These are phyloP conservation scores for Margarornis squamiger DNA, from an alignment of 2,797 vertebrate genomes.

Conservation along the genomic window DNA sequence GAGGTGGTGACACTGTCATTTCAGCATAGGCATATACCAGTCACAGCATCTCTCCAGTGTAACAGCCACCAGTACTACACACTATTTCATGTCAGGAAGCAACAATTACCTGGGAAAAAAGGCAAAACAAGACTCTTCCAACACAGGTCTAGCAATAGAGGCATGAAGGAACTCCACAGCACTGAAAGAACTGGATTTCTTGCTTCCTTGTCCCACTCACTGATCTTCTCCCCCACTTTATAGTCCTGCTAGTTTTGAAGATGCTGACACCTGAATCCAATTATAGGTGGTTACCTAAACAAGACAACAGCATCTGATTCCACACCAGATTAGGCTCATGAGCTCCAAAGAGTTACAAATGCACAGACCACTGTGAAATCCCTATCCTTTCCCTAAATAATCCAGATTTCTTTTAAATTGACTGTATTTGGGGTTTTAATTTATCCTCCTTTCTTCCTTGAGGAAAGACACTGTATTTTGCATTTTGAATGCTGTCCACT, in stretches of 20 bases:
- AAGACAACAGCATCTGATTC: background rate
- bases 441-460: background rate
- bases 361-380: background rate
- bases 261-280: background rate
- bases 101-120: background rate
- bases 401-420: background rate
- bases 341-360: background rate
- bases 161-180: accelerated
- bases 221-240: accelerated
- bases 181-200: accelerated
- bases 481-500: background rate
- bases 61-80: background rate
- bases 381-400: background rate
- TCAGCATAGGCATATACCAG: background rate
- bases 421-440: background rate
- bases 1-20: background rate
- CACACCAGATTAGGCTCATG: background rate
- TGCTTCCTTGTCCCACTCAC: accelerated
- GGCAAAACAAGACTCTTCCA: background rate
- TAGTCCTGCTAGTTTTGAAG: background rate
- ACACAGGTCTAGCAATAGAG: background rate
- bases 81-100: background rate
- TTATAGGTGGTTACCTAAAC: background rate
- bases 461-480: background rate
- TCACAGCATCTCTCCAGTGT: background rate